phyloP scores from a whole-genome alignment of 2,113 vertebrate genomes.

The Spheniscus mendiculus region DNA sequence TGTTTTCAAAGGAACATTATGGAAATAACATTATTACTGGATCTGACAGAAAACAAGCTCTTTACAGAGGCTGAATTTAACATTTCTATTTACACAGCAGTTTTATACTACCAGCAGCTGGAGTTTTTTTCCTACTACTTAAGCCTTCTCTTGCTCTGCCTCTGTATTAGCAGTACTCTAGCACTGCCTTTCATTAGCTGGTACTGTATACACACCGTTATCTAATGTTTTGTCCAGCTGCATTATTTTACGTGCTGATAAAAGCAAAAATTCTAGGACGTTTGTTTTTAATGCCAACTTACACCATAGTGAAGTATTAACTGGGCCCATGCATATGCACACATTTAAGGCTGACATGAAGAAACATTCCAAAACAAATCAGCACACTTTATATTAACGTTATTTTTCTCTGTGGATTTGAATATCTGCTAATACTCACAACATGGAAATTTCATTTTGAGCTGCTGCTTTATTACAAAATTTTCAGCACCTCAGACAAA shows the following conservation, averaged over 20 bases:
- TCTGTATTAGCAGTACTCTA: not conserved
- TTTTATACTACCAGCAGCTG: not conserved
- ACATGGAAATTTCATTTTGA: not conserved
- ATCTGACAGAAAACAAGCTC: not conserved
- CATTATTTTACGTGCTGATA: not conserved
- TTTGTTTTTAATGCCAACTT: not conserved
- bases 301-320: not conserved
- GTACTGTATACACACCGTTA: not conserved
- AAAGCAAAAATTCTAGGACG: not conserved
- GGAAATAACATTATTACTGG: not conserved
- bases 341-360: not conserved
- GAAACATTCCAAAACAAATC: not conserved
- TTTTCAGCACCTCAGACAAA: not conserved
- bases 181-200: not conserved
- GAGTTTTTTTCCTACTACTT: not conserved
- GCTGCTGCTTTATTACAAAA: not conserved
- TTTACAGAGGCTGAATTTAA: not conserved
- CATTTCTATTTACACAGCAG: not conserved
- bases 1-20: not conserved
- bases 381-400: not conserved
- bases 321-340: fast-evolving
- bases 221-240: not conserved
- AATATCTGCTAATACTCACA: not conserved
- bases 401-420: not conserved
- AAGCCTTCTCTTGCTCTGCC: not conserved